Evolutionary conservation across 2,113 vertebrate genomes (phyloP), one percentile per base, ranked within the genome.

Genomic region (Felis chaus): DNA sequence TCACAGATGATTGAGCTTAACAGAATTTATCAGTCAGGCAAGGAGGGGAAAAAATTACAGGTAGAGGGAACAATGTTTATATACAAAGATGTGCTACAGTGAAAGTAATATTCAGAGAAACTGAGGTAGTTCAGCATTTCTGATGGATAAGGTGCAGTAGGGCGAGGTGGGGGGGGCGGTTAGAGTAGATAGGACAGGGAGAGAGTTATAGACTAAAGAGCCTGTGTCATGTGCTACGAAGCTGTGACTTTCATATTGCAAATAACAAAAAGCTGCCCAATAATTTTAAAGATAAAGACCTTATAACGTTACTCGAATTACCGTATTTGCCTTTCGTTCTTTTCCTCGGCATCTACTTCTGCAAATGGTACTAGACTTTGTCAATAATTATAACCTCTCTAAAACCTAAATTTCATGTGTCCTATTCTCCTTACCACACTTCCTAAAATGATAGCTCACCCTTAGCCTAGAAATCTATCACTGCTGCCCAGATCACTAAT

Each of bases 141-240:
- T 69, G 29, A 69, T 36, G 29, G 12, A 0, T 68, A 19, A 8
- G 13, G 11, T 74, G 0, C 2, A 0, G 36, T 48, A 66, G 33
- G 39, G 23, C 45, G 31, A 82, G 31, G 41, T 69, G 5, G 19
- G 39, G 36, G 3, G 15, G 8, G 1, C 23, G 7, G 57, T 78
- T 65, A 83, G 66, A 91, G 48, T 50, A 73, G 53, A 63, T 3
- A 41, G 25, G 29, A 74, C 0, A 5, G 2, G 5, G 0, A 74
- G 27, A 55, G 18, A 31, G 53, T 57, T 71, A 73, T 55, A 66
- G 5, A 1, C 3, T 36, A 23, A 76, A 66, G 36, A 10, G 1
- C 4, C 36, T 25, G n/a, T 45, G 7, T 31, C 65, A 31, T 25
- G 7, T 16, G 36, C 39, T 36, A 7, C 29, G 83, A 48, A 55